Percentiles rank a stretch among this genome's conserved stretches.
phyloP scores from a whole-genome alignment of 2,888 invertebrate species.

The Ceraclea dissimilis region DNA sequence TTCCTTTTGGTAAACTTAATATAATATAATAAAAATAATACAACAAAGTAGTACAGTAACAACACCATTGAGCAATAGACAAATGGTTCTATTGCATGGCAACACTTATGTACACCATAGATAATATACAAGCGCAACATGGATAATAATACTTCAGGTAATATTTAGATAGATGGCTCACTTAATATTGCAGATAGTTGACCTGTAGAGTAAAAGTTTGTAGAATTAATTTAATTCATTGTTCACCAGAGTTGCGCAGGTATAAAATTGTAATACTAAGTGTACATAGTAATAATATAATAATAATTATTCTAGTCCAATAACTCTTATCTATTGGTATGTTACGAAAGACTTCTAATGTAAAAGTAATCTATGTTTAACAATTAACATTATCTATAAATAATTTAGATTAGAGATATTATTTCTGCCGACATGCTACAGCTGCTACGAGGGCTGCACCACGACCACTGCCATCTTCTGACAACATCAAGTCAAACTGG shows the following conservation, averaged over 20 bases:
- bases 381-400: no score
- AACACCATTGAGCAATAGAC: constrained; percentile 12
- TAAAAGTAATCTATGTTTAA: not conserved
- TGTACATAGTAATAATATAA: not conserved
- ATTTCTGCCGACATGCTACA: constrained; percentile 63
- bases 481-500: constrained; percentile 88
- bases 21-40: not conserved
- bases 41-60: constrained; percentile 4
- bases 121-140: not conserved
- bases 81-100: constrained; percentile 11
- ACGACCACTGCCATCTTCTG: constrained; percentile 94
- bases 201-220: not conserved
- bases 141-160: not conserved
- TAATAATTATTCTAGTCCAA: constrained; percentile 4
- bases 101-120: constrained; percentile 3
- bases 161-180: not conserved
- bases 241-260: not conserved
- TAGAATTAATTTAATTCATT: not conserved
- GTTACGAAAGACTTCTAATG: constrained; percentile 24
- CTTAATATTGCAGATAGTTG: not conserved
- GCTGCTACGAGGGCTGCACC: constrained; percentile 96
- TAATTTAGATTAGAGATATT: constrained; percentile 13
- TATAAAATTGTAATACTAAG: not conserved
- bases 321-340: constrained; percentile 26
- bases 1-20: not conserved